phyloP scores from a whole-genome alignment of 2,797 vertebrate species.

The Spizella passerina region DNA sequence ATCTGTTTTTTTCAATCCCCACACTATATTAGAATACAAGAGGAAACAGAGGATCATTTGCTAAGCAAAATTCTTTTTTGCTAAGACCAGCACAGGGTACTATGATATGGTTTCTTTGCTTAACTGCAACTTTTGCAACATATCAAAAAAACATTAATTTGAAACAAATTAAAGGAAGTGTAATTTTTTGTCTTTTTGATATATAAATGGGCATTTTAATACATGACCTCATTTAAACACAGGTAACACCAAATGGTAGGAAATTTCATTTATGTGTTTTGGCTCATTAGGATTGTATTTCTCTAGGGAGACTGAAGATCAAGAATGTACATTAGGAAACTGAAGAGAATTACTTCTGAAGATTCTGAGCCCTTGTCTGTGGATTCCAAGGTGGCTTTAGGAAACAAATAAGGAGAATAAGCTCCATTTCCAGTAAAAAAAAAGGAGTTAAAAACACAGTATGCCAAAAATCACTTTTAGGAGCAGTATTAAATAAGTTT shows the following conservation, averaged over 20 bases:
- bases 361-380: not conserved
- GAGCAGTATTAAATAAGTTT: not conserved
- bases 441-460: not conserved
- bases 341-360: not conserved
- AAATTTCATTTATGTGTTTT: not conserved
- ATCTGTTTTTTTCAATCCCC: not conserved
- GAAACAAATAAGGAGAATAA: not conserved
- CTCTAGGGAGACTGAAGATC: not conserved
- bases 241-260: not conserved
- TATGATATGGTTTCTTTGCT: not conserved
- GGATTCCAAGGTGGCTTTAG: not conserved
- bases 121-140: not conserved
- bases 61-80: not conserved
- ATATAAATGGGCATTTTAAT: not conserved
- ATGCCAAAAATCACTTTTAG: not conserved
- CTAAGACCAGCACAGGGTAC: not conserved
- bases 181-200: not conserved
- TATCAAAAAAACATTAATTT: not conserved
- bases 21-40: not conserved
- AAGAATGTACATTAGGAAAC: not conserved
- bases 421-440: not conserved
- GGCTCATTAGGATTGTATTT: not conserved
- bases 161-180: not conserved
- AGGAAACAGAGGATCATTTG: not conserved
- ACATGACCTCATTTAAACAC: not conserved